Evolutionary conservation across 2,113 vertebrate species (phyloP).

Genomic region (Eulemur macaco): DNA sequence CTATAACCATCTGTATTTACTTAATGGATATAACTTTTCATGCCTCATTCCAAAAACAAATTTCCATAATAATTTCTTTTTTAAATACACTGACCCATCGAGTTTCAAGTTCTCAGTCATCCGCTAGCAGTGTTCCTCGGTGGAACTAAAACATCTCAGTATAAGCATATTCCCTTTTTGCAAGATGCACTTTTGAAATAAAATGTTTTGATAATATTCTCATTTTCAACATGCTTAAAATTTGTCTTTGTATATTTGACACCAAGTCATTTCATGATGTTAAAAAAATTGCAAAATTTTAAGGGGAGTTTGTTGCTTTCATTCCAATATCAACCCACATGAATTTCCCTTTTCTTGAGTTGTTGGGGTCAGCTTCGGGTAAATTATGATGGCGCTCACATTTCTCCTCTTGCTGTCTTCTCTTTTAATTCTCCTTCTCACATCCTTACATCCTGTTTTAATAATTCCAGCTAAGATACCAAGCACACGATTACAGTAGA

Average conservation of each 20-base stretch:
- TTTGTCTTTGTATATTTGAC: accelerated
- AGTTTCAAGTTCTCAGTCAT: neutral
- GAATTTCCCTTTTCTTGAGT: neutral
- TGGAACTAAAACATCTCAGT: neutral
- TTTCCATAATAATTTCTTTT: slow-evolving; percentile 24
- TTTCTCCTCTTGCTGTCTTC: no score
- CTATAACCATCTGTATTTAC: neutral
- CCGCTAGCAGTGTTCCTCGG: neutral
- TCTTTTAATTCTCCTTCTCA: neutral
- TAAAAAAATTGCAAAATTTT: neutral
- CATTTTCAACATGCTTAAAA: neutral
- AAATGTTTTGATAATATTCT: neutral
- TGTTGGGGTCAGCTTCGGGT: neutral
- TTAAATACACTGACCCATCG: neutral
- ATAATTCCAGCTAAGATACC: neutral
- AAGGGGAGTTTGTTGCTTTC: accelerated
- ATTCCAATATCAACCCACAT: no score
- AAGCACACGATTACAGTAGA: neutral
- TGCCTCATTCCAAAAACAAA: neutral
- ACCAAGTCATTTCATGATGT: neutral
- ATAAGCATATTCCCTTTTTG: neutral
- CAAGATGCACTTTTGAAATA: neutral
- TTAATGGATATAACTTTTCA: neutral
- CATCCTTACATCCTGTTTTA: accelerated
- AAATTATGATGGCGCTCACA: accelerated